Conservation (phyloP, 1,140 invertebrate genomes). For the Coelopa frigida region DNA sequence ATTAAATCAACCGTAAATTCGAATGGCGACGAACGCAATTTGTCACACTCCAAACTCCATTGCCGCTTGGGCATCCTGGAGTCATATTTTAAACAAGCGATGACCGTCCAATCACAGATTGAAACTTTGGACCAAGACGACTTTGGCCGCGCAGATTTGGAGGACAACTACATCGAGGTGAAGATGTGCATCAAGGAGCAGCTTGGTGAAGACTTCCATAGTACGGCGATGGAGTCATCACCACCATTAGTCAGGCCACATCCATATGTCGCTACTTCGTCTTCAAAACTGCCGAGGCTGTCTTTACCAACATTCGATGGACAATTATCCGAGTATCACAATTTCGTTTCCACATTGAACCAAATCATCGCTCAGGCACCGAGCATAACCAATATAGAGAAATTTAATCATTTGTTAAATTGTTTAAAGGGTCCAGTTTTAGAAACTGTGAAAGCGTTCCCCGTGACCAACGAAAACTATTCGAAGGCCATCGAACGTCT, state of each 20-base stretch:
- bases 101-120: background rate
- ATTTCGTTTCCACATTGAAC: no score
- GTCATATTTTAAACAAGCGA: background rate
- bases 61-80: background rate
- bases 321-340: no score
- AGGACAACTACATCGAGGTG: background rate
- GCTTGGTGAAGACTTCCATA: background rate
- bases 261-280: no score
- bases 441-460: constrained; percentile 1
- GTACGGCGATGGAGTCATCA: no score
- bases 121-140: background rate
- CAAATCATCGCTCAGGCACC: no score
- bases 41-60: background rate
- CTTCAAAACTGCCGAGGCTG: no score
- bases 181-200: no score
- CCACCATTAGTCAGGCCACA: no score
- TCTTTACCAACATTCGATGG: no score
- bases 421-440: background rate
- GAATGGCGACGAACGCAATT: no score
- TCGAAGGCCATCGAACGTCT: background rate
- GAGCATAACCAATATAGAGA: constrained; percentile 2
- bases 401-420: constrained; percentile 6
- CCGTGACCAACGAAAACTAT: constrained; percentile 6
- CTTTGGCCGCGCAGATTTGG: background rate
- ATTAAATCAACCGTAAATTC: no score